Base-by-base conservation (phyloP, 2,888 invertebrate species). In the Hymenopus coronatus region DNA sequence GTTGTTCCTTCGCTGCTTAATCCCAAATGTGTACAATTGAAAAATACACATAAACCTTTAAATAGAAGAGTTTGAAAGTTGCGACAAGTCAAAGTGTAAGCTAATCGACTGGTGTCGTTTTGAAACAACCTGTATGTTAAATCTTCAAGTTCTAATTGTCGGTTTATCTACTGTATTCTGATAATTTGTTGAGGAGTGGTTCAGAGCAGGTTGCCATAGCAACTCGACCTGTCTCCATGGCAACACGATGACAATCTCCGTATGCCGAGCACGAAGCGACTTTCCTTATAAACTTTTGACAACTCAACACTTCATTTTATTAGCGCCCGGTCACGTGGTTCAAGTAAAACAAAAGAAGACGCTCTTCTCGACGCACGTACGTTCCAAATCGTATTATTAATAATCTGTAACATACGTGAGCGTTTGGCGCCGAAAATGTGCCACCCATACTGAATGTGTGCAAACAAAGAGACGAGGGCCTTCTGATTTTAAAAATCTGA, bases 341-440 rank as follows among this genome's bases (percentile, higher is more conserved):
- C 15, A 27, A 27, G 83, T 83, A 83, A 83, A 83, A 30, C 15
- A 30, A 30, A 30, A 25, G 83, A 83, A 30, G 30, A 4, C 82
- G 15, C 25, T 70, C 28, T 83, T 83, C 28, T 28, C 88, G 84
- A 88, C 82, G 82, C 89, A 89, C 89, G 88, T 85, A 28, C 85
- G 25, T 28, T 25, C 15, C 46, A 89, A 89, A 89, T 89, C 89
- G 25, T 82, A 89, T 89, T 89, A 89, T 88, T 89, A 89, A 70
- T 70, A 70, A 89, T 89, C 89, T 89, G 82, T 86, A 83, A 83
- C 85, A 89, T 88, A 89, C 88, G 88, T 86, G 85, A 54, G 40
- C 54, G 25, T 83, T 33, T 88, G 54, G 54, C 25, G 15, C 54
- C 15, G 54, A 70, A 70, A 70, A 70, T 70, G 54, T 6, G 54